These are phyloP conservation scores for Drosophila elegans DNA, from an alignment of 1,140 invertebrate species.

Conservation along the genomic window DNA sequence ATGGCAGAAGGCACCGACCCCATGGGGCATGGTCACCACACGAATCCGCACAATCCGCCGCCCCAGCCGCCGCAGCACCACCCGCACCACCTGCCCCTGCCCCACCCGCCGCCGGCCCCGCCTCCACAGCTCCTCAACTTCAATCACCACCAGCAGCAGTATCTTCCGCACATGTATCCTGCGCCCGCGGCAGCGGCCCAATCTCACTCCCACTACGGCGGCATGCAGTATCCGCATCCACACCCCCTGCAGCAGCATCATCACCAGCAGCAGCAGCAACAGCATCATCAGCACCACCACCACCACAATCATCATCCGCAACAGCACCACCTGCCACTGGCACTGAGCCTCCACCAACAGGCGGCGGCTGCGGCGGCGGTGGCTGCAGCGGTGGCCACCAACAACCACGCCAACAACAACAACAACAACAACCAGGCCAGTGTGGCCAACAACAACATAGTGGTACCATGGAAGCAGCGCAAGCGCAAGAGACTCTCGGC, in stretches of 20 bases:
- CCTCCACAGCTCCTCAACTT: slow-evolving; percentile 50
- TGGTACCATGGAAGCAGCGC: slow-evolving; percentile 86
- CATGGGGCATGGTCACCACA: slow-evolving; percentile 83
- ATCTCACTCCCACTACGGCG: slow-evolving; percentile 55
- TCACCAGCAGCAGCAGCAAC: slow-evolving; percentile 9
- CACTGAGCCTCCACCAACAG: slow-evolving; percentile 39
- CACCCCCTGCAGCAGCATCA: slow-evolving; percentile 57
- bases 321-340: slow-evolving; percentile 52
- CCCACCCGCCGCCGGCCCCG: slow-evolving; percentile 43
- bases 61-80: slow-evolving; percentile 62
- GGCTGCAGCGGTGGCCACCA: slow-evolving; percentile 65
- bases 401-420: slow-evolving; percentile 80
- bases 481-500: slow-evolving; percentile 91
- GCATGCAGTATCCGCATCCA: slow-evolving; percentile 71
- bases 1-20: slow-evolving; percentile 85
- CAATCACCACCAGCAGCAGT: slow-evolving; percentile 58
- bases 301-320: slow-evolving; percentile 5
- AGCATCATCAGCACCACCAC: slow-evolving; percentile 33
- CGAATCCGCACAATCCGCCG: slow-evolving; percentile 73
- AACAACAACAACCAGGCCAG: slow-evolving; percentile 87
- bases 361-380: slow-evolving; percentile 72
- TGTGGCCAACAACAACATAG: slow-evolving; percentile 87
- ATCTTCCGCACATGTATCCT: slow-evolving; percentile 57
- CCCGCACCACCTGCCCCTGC: slow-evolving; percentile 64
- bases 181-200: slow-evolving; percentile 45